Evolutionary conservation across 64 coral and sea anemone species (phyloP).

Genomic region (Actinia tenebrosa): DNA sequence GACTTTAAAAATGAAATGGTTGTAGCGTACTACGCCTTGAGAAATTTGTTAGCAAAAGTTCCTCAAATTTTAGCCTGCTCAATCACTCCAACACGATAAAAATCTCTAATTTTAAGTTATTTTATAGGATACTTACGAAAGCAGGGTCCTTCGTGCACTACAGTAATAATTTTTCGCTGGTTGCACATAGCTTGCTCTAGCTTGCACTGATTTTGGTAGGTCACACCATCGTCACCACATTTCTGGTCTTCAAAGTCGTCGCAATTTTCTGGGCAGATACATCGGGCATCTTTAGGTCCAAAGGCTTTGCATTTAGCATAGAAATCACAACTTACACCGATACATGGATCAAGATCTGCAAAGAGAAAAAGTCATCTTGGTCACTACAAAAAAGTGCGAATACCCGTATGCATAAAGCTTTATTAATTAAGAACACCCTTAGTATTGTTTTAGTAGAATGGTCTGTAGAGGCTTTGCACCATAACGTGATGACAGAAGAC

Average conservation of each 20-base stretch:
- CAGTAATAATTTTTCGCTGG: conserved; percentile 21
- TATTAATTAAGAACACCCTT: too few species aligned
- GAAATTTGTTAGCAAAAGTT: too few species aligned
- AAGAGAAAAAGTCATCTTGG: not conserved
- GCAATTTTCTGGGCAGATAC: conserved; percentile 23
- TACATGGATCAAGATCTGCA: conserved; percentile 59
- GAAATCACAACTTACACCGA: conserved; percentile 30
- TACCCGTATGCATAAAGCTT: too few species aligned
- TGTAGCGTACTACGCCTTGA: too few species aligned
- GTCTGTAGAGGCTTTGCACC: too few species aligned
- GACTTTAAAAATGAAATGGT: too few species aligned
- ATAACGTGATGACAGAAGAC: too few species aligned
- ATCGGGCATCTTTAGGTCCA: conserved; percentile 23
- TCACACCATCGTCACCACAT: conserved; percentile 44
- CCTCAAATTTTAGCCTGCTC: too few species aligned
- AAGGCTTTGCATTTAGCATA: conserved; percentile 37
- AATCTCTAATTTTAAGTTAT: too few species aligned
- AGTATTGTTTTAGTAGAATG: too few species aligned
- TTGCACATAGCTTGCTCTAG: conserved; percentile 42
- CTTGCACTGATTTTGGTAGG: conserved; percentile 45
- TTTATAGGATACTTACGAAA: conserved; percentile 41
- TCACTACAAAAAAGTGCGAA: too few species aligned
- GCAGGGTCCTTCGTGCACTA: conserved; percentile 53
- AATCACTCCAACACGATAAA: too few species aligned
- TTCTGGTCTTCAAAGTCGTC: conserved; percentile 32